A percentile compares a stretch with the other conserved stretches of the same genome.
Evolutionary conservation across 2,888 invertebrate species (phyloP).

Genomic region (Chrysolina haemoptera): DNA sequence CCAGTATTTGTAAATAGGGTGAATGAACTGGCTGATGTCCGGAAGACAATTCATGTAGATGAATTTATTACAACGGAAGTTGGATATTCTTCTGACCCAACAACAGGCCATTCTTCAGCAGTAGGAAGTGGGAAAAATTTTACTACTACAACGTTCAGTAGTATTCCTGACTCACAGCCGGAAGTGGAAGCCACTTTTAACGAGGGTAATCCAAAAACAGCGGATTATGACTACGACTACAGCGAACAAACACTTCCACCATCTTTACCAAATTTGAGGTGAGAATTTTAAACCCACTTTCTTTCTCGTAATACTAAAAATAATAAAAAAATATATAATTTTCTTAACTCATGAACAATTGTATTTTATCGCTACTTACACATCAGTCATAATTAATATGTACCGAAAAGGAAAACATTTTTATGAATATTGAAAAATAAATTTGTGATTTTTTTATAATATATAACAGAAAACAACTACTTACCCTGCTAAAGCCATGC

Average conservation of each 20-base stretch:
- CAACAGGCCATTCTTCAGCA: neutral
- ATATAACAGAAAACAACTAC: no score
- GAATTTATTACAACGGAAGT: constrained; percentile 42
- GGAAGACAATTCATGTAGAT: constrained; percentile 20
- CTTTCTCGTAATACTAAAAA: no score
- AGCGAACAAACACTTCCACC: constrained; percentile 83
- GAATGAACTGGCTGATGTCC: constrained; percentile 49
- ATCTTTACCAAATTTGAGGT: constrained; percentile 86
- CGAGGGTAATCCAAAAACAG: constrained; percentile 70
- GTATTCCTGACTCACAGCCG: constrained; percentile 59
- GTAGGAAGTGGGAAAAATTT: constrained; percentile 25
- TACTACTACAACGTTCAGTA: constrained; percentile 67
- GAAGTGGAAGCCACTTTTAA: constrained; percentile 70
- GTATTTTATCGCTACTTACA: no score
- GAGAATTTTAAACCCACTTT: constrained; percentile 55
- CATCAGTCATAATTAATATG: no score
- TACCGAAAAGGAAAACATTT: no score
- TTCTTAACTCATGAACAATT: no score
- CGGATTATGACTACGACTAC: constrained; percentile 80
- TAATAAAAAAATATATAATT: no score
- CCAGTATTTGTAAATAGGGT: constrained; percentile 48
- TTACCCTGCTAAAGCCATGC: no score
- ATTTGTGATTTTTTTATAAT: no score
- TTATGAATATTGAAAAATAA: no score
- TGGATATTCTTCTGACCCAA: neutral